phyloP scores from a whole-genome alignment of 2,113 vertebrate genomes.

The Hemibates koningsi region DNA sequence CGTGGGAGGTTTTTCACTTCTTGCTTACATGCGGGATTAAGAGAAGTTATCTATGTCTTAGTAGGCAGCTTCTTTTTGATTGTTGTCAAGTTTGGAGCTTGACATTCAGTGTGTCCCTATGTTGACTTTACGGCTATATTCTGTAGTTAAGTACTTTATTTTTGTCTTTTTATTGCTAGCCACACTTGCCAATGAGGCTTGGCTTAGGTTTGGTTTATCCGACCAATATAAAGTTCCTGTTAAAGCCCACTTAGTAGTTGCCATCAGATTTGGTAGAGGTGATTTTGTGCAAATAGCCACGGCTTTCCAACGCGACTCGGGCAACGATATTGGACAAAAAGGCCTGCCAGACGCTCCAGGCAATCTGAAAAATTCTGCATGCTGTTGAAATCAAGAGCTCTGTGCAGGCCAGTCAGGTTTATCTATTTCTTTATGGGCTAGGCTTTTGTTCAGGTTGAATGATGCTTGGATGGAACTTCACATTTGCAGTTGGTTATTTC shows the following conservation, averaged over 20 bases:
- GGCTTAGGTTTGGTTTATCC: accelerated
- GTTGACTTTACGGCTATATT: background rate
- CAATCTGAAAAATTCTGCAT: background rate
- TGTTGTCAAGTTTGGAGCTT: background rate
- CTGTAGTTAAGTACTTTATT: background rate
- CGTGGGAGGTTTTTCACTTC: background rate
- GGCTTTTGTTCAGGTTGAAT: background rate
- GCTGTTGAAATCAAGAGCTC: accelerated
- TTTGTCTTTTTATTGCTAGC: background rate
- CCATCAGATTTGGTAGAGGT: background rate
- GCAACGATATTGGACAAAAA: accelerated
- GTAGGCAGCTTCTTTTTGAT: background rate
- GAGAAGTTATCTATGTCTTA: background rate
- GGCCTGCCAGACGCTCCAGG: background rate
- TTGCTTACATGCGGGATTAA: background rate
- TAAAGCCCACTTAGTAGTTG: background rate
- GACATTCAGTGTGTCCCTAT: background rate
- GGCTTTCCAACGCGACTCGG: accelerated
- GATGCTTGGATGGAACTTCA: background rate
- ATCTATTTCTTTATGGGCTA: background rate
- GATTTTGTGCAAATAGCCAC: background rate
- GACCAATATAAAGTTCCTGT: background rate
- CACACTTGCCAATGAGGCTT: background rate
- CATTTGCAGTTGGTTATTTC: background rate
- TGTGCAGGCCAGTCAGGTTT: accelerated